These are phyloP conservation scores for Aurelia sp. DNA, from an alignment of 30 jellyfish, hydroid and myxozoan species.

Conservation along the genomic window DNA sequence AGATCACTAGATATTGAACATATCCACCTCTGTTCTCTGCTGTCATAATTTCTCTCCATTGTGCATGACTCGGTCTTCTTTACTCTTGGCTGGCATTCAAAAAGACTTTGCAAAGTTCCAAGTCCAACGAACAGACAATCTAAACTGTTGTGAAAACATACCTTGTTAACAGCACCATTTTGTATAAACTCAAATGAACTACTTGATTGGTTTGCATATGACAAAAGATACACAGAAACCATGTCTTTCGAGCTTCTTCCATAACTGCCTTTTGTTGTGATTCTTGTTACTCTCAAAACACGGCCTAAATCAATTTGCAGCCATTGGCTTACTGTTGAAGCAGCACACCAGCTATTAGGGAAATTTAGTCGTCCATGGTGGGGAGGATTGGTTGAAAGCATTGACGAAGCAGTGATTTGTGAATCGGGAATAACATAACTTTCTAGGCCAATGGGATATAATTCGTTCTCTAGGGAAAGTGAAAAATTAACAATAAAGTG, in stretches of 20 bases:
- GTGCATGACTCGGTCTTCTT: too few relatives aligned
- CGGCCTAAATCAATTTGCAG: conserved; percentile 48
- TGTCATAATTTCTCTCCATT: too few relatives aligned
- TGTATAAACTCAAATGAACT: conserved; percentile 7
- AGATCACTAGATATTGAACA: too few relatives aligned
- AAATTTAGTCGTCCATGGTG: conserved; percentile 39
- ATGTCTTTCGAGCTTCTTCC: conserved; percentile 29
- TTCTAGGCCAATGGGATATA: conserved; percentile 29
- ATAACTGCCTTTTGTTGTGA: conserved; percentile 49
- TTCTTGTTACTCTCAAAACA: conserved; percentile 18
- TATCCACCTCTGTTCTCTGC: too few relatives aligned
- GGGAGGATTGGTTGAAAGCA: conserved; percentile 22
- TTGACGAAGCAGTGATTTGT: conserved; percentile 48
- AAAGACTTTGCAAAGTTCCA: too few relatives aligned
- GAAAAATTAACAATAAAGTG: neutral
- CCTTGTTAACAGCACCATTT: conserved; percentile 22
- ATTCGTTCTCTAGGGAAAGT: neutral
- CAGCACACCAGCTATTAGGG: conserved; percentile 53
- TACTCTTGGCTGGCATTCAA: too few relatives aligned
- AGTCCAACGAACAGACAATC: too few relatives aligned
- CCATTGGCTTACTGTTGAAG: conserved; percentile 21
- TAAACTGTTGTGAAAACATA: neutral
- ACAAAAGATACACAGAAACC: conserved; percentile 20
- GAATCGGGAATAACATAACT: neutral
- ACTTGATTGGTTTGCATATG: conserved; percentile 10